Base-by-base conservation (phyloP, 2,113 vertebrate genomes). In the Xyliphius kryptos region DNA sequence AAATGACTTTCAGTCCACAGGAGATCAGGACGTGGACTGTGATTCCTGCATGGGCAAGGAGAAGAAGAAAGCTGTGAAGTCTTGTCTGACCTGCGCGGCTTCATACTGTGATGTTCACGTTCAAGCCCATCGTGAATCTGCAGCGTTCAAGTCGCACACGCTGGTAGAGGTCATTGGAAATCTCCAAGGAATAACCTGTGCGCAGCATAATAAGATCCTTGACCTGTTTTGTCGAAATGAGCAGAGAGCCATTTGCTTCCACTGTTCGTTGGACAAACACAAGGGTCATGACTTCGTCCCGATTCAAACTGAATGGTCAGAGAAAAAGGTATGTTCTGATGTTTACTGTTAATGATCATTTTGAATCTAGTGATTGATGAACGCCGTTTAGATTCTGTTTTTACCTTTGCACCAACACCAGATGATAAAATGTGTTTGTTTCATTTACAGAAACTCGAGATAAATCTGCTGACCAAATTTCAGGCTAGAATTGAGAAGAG, bases 41-140 rank as follows among this genome's bases (percentile, higher is more conserved):
- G 89, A 91, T 66, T 88, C 86, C 36, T 91, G 90, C 81, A 89
- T 89, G 0, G 86, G 85, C 36, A n/a, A n/a, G n/a, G 86, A 87
- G 79, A 91, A 90, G 77, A 86, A 87, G 72, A 89, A 87, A 68
- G 89, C 89, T 0, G 85, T 88, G 6, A 90, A 88, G 72, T 90
- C 89, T 17, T 91, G 90, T 65, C 73, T 91, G 74, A 88, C 89
- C 47, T 91, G 90, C 70, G 85, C 89, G 79, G 87, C 87, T 44
- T 90, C 89, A 60, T 91, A 89, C 79, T 91, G 90, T 0, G 86
- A 89, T 44, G 68, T 79, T 59, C 90, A 91, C 72, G 78, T 91
- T 57, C 86, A 88, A 68, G 87, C 88, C 56, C 90, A 91, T 19
- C 80, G 86, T 65, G 85, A 90, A 67, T 84, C 88, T 3, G 82